Evolutionary conservation across 2,888 invertebrate species (phyloP), one percentile per base, ranked within the genome.

Genomic region (Drosophila planitibia): DNA sequence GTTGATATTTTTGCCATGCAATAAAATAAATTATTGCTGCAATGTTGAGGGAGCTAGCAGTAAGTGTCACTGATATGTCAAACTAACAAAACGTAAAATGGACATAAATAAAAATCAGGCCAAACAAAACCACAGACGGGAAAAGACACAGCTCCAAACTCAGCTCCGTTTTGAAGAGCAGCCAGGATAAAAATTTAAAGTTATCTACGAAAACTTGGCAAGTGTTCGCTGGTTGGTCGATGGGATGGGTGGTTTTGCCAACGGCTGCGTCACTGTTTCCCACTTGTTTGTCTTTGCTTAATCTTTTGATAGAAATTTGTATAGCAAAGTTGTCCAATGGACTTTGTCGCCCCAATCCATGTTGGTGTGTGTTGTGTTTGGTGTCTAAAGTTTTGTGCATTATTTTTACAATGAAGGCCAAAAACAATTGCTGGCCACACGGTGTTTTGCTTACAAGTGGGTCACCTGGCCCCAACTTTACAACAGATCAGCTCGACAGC

Each of bases 271-370:
- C 75, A 68, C 65, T 72, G 79, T 57, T 83, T 74, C 82, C 74
- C 81, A 74, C 81, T 85, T 85, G 82, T 85, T 85, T 85, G 91
- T 85, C 91, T 85, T 85, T 87, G 81, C 91, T 89, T 87, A 87
- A 87, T 87, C 91, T 87, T 87, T 89, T 89, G 90, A 91, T 87
- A 90, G 90, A 90, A 91, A 91, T 87, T 87, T 90, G 91, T 87
- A 88, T 87, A 69, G 76, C 76, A 85, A 91, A 89, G 73, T 87
- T 85, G 88, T 76, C 35, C 62, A 41, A 52, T 69, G 52, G 62
- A 67, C 54, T 69, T 41, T 16, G 4, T 52, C 54, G 25, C 19
- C 14, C 16, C 22, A 28, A 58, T 39, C 63, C 44, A 62, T 79
- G 76, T 78, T 68, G 70, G 72, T 65, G 70, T 71, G 47, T 25